Base-by-base conservation (phyloP, 2,888 invertebrate genomes). In the Nemotelus nigrinus region DNA sequence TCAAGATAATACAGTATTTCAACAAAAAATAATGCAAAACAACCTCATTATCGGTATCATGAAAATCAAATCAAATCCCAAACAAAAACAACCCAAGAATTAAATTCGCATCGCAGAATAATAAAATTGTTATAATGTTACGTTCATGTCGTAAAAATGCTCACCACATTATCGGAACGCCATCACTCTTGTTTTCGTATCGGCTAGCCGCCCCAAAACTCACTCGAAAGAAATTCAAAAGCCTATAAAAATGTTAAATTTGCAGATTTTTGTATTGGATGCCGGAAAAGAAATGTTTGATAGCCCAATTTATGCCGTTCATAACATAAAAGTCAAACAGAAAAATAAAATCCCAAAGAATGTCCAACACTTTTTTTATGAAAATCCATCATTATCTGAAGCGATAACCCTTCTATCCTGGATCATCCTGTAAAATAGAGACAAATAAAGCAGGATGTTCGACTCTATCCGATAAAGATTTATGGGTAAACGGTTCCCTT, bases 321-420 rank as follows among this genome's bases (percentile, higher is more conserved):
- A 65, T 65, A 65, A 65, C 44, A 65, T 65, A 65, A 65, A 65
- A 65, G 65, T 65, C 65, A 47, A 65, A 65, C 65, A 65, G 65
- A 65, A 65, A 65, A 65, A 47, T 47, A 65, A 65, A 65, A 44
- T 10, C 47, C 45, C 47, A 41, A 47, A 39, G 47, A 44, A 65
- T 65, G 65, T 65, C 47, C 47, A 65, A 65, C 65, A 47, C 47
- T 65, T 45, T 44, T n/a, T 45, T 65, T 45, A 8, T 47, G 41
- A 65, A 65, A 65, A 65, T 65, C 65, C 65, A 65, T 65, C 65
- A 65, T 65, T 65, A 65, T 65, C 65, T 47, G n/a, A n/a, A 65
- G 43, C 47, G 70, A 70, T 70, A 70, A 70, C 70, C 70, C 70
- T 70, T 70, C 70, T 39, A 43, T 70, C 53, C 43, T 43, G 70